A percentile compares a stretch with the other conserved stretches of the same genome.
These are phyloP conservation scores for Periphyllus acericola DNA, from an alignment of 2,888 invertebrate species.

Conservation along the genomic window DNA sequence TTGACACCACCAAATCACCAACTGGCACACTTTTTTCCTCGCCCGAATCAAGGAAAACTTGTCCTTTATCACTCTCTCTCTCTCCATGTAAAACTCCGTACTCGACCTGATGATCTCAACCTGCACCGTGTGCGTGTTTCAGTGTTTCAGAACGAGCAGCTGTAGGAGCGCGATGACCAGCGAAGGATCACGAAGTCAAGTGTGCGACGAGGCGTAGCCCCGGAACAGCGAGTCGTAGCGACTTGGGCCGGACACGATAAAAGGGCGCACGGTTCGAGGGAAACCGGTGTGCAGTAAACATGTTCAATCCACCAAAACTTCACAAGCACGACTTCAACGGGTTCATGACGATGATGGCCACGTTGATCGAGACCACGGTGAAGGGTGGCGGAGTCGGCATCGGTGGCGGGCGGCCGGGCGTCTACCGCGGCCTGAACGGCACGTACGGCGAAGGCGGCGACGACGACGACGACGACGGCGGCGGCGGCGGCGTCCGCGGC, in stretches of 20 bases:
- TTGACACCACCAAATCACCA: too few species aligned
- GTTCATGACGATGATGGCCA: constrained; percentile 51
- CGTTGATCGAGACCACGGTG: constrained; percentile 39
- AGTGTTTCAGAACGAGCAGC: too few species aligned
- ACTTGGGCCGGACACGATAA: not conserved
- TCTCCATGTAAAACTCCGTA: too few species aligned
- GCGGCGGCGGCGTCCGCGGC: not conserved
- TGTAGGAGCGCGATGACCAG: not conserved
- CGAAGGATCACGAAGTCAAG: not conserved
- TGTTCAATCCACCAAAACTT: constrained; percentile 55
- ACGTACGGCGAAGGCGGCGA: not conserved
- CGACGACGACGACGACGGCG: not conserved
- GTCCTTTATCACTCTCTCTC: too few species aligned
- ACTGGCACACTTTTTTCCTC: too few species aligned
- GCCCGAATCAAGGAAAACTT: too few species aligned
- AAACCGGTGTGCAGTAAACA: not conserved
- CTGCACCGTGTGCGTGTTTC: too few species aligned
- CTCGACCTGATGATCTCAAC: too few species aligned
- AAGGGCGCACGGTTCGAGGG: not conserved
- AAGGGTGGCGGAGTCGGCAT: not conserved
- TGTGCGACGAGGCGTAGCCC: not conserved
- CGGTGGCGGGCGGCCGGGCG: not conserved
- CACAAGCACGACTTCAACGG: constrained; percentile 56
- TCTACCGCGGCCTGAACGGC: not conserved
- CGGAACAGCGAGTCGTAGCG: not conserved